Percentiles rank a stretch among this genome's conserved stretches.
These are phyloP conservation scores for Drosophila aff. DNA, from an alignment of 1,140 invertebrate species.

Conservation along the genomic window DNA sequence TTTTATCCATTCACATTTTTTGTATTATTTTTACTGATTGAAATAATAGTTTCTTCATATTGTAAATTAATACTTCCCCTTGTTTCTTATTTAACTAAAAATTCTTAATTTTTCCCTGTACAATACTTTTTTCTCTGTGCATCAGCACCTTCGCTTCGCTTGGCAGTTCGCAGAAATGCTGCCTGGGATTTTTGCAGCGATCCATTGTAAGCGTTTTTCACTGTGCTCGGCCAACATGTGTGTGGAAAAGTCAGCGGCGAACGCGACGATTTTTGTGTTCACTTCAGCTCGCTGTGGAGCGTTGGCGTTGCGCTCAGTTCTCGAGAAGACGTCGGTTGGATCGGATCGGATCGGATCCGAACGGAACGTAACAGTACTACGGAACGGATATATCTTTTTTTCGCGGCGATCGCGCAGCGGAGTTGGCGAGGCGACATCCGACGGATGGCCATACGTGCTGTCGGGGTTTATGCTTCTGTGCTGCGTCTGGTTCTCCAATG, in stretches of 20 bases:
- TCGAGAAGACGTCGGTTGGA: conserved; percentile 73
- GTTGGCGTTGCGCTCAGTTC: conserved; percentile 75
- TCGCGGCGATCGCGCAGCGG: conserved; percentile 18
- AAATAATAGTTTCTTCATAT: no score
- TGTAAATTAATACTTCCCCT: no score
- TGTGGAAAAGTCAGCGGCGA: conserved; percentile 63
- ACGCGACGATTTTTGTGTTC: conserved; percentile 41
- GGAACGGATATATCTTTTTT: conserved; percentile 36
- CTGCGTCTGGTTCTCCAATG: conserved; percentile 46
- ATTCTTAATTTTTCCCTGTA: neutral
- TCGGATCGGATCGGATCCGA: conserved; percentile 54
- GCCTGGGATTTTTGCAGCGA: conserved; percentile 32
- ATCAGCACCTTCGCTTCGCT: conserved; percentile 3
- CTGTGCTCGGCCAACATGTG: conserved; percentile 62
- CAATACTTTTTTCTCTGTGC: neutral
- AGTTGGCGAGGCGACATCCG: conserved; percentile 43
- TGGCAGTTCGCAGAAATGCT: conserved; percentile 27
- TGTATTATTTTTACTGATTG: neutral
- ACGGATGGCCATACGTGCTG: conserved; percentile 31
- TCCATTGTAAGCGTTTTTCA: conserved; percentile 46
- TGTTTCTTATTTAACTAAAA: neutral
- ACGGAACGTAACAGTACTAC: conserved; percentile 19
- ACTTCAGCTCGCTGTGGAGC: conserved; percentile 52
- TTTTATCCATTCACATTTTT: neutral
- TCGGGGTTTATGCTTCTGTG: conserved; percentile 44